Conservation (phyloP, 2,888 invertebrate species). For the Zhengitettix transpicula region DNA sequence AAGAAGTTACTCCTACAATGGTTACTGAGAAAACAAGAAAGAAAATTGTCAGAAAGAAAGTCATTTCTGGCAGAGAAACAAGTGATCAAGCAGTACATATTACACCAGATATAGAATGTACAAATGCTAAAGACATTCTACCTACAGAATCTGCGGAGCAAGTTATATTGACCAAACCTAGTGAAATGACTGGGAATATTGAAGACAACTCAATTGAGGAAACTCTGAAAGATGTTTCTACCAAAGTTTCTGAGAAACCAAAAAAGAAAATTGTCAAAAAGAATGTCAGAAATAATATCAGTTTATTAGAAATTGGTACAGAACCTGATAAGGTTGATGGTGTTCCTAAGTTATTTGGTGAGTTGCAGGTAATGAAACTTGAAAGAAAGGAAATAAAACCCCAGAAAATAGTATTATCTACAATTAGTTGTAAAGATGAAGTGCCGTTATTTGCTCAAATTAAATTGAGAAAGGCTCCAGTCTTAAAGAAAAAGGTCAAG, state of each 20-base stretch:
- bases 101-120: neutral
- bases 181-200: neutral
- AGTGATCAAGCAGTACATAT: neutral
- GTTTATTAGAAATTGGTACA: too few species aligned
- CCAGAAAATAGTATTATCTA: slow-evolving; percentile 37
- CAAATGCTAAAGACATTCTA: neutral
- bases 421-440: slow-evolving; percentile 25
- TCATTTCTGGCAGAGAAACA: slow-evolving; percentile 14
- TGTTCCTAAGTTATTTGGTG: slow-evolving; percentile 2
- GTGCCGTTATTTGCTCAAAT: slow-evolving; percentile 45
- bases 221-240: neutral
- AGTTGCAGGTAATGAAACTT: slow-evolving; percentile 33
- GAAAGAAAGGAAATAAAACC: slow-evolving; percentile 36
- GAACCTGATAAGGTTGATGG: slow-evolving; percentile 3
- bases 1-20: too few species aligned
- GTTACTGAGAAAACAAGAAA: neutral
- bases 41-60: slow-evolving; percentile 13
- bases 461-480: slow-evolving; percentile 44
- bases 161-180: too few species aligned
- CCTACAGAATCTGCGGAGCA: neutral
- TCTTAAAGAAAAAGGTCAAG: slow-evolving; percentile 29
- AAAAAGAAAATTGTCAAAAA: slow-evolving; percentile 4
- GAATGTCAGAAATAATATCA: slow-evolving; percentile 7
- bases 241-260: neutral
- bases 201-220: neutral